Percentiles rank a stretch among this genome's conserved stretches.
Conservation (phyloP, 2,888 invertebrate species). For the Auanema sp. region DNA sequence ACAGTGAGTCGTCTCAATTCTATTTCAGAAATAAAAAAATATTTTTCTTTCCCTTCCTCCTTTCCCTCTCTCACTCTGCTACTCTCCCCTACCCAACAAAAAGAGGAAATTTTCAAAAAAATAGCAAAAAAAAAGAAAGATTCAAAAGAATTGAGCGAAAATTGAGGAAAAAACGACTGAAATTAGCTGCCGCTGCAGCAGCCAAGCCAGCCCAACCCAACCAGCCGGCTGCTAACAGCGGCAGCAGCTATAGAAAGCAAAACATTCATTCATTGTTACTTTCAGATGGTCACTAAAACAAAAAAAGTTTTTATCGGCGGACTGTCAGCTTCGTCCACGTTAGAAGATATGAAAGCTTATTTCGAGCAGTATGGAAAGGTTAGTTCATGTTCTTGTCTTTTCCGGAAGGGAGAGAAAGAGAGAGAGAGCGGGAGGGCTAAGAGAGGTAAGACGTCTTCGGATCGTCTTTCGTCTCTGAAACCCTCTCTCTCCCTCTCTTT, state of each 20-base stretch:
- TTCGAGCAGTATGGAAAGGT: slow-evolving; percentile 99
- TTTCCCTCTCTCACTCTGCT: slow-evolving; percentile 5
- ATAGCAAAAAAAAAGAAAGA: too few relatives aligned
- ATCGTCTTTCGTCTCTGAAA: too few relatives aligned
- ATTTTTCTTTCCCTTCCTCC: not conserved
- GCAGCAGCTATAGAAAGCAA: not conserved
- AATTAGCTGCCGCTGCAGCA: too few relatives aligned
- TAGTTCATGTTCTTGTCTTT: slow-evolving; percentile 7
- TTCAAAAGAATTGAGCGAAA: too few relatives aligned
- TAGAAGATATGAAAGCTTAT: slow-evolving; percentile 99
- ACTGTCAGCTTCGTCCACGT: slow-evolving; percentile 96
- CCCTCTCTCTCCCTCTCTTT: too few relatives aligned
- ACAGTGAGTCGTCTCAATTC: slow-evolving; percentile 7
- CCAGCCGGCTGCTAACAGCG: not conserved
- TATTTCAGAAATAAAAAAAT: slow-evolving; percentile 1
- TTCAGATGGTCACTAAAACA: slow-evolving; percentile 99
- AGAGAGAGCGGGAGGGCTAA: too few relatives aligned
- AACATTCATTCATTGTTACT: not conserved
- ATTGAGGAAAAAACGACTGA: too few relatives aligned
- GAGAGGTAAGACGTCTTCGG: too few relatives aligned
- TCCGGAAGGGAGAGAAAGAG: too few relatives aligned
- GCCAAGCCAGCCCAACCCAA: not conserved
- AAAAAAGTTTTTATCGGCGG: slow-evolving; percentile 99
- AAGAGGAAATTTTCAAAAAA: too few relatives aligned
- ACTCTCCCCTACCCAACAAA: not conserved